Conservation (phyloP, 2,113 vertebrate genomes). For the Plectropomus leopardus region DNA sequence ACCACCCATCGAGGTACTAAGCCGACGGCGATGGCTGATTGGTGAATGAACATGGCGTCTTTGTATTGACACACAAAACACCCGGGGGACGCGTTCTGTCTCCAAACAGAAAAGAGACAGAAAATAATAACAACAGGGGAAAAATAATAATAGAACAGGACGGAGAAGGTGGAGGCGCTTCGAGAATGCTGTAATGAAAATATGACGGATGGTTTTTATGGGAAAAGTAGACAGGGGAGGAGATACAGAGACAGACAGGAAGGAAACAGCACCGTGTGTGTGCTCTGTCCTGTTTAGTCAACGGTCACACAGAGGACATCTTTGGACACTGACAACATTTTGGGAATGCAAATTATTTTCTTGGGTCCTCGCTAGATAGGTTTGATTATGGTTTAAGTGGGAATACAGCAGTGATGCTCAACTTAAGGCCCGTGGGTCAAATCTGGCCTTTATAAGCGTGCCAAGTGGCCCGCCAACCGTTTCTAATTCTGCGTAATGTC, state of each 20-base stretch:
- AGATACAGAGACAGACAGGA: background rate
- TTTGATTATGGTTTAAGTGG: too few relatives aligned
- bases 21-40: background rate
- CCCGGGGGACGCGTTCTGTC: background rate
- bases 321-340: too few relatives aligned
- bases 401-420: too few relatives aligned
- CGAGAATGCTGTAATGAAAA: conserved; percentile 18
- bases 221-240: background rate
- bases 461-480: too few relatives aligned
- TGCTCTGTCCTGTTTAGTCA: background rate
- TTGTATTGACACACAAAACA: conserved; percentile 8
- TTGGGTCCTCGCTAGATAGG: too few relatives aligned
- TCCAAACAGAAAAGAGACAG: background rate
- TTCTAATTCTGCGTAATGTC: too few relatives aligned
- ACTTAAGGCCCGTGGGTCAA: too few relatives aligned
- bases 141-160: conserved; percentile 2
- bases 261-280: background rate
- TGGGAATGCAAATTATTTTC: too few relatives aligned
- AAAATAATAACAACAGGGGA: conserved; percentile 1
- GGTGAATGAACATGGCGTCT: background rate
- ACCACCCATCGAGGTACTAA: too few relatives aligned
- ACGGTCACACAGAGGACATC: too few relatives aligned
- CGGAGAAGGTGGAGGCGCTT: conserved; percentile 13
- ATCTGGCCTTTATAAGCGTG: too few relatives aligned
- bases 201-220: conserved; percentile 11